Conservation (phyloP, 2,888 invertebrate genomes). For the Agrochola litura region DNA sequence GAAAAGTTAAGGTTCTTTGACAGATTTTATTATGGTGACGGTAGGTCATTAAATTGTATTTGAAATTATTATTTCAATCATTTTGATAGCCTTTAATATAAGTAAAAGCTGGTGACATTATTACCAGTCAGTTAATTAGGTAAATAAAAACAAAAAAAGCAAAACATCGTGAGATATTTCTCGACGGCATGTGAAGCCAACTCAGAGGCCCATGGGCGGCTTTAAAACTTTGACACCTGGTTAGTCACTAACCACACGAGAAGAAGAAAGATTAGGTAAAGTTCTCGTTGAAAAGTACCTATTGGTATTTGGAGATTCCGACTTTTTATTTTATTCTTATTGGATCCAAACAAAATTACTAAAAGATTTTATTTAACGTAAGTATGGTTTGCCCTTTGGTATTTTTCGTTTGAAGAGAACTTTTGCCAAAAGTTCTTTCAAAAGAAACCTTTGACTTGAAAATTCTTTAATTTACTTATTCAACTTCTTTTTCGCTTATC, state of each 20-base stretch:
- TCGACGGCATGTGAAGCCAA: too few relatives aligned
- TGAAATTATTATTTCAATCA: background rate
- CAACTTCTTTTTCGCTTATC: slow-evolving; percentile 17
- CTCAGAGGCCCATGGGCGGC: too few relatives aligned
- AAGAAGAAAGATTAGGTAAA: too few relatives aligned
- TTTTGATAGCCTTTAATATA: background rate
- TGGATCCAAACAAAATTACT: background rate
- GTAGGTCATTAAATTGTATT: slow-evolving; percentile 1
- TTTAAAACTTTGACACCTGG: too few relatives aligned
- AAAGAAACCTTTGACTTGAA: slow-evolving; percentile 32
- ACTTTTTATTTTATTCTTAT: background rate
- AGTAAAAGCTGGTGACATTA: background rate
- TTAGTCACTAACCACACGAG: too few relatives aligned
- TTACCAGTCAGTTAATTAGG: background rate
- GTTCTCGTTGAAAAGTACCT: background rate
- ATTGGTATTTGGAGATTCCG: background rate
- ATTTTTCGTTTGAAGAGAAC: slow-evolving; percentile 19
- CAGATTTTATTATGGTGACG: slow-evolving; percentile 2
- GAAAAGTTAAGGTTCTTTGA: slow-evolving; percentile 15
- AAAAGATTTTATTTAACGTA: background rate
- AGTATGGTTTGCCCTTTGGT: background rate
- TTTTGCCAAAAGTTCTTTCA: slow-evolving; percentile 16
- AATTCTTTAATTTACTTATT: slow-evolving; percentile 40
- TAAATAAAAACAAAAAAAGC: too few relatives aligned
- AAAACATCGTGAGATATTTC: too few relatives aligned